Evolutionary conservation across 2,888 invertebrate species (phyloP), one percentile per base, ranked within the genome.

Genomic region (Seira ritae): DNA sequence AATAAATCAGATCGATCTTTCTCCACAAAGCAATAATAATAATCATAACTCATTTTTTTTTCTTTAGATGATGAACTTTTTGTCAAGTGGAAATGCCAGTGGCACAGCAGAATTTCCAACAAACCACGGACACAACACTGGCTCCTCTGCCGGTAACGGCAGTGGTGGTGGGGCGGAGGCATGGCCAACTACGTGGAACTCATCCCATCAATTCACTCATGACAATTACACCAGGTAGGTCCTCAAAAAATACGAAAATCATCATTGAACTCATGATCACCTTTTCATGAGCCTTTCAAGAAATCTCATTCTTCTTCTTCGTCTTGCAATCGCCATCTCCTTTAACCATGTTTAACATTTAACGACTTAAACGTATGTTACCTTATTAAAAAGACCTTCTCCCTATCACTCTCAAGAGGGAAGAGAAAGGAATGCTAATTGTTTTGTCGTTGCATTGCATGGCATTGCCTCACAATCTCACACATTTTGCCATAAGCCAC

Each of bases 151-250:
- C 74, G 74, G 74, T 65, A 81, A 74, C 73, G 81, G 84, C n/a
- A 78, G 74, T 67, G 65, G 80, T 66, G 77, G 77, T 24, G 87
- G 83, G 84, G 85, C 84, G 84, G 79, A 84, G 77, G 71, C 74
- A 12, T 85, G 85, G 85, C 83, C 87, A 77, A 73, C 85, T 83
- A 84, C 87, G 77, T 87, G 87, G 87, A 87, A 87, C 85, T 80
- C 87, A 79, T 81, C 87, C 80, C 87, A 87, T 87, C 87, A 87
- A 87, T 87, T 87, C 84, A 84, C 85, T 79, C 82, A 84, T 81
- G 87, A 87, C 87, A 87, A 87, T 85, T 87, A 87, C 85, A 84
- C 87, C 87, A 87, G 87, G 87, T 87, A 87, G 87, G 87, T 87
- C 87, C 79, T 22, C 73, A 62, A 77, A 50, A 73, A 82, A 80